These are phyloP conservation scores for Poeciliopsis turneri DNA, from an alignment of 2,797 vertebrate species.

Conservation along the genomic window DNA sequence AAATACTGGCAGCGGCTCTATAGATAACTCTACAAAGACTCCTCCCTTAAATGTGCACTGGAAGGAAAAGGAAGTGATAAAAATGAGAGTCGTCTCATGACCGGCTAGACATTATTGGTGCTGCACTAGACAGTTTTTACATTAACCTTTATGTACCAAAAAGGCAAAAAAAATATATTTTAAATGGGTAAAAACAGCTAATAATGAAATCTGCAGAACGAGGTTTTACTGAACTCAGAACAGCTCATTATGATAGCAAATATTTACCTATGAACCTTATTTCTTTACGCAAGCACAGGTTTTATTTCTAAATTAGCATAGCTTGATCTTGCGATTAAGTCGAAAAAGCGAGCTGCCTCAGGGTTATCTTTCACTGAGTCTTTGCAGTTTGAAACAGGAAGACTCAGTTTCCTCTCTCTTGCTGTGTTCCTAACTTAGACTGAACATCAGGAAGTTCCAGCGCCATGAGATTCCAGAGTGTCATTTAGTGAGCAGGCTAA, in stretches of 20 bases:
- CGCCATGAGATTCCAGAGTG: slow-evolving; percentile 59
- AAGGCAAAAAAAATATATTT: neutral
- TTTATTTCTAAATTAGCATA: slow-evolving; percentile 1
- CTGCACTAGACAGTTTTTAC: slow-evolving; percentile 21
- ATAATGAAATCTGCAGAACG: neutral
- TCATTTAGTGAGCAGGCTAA: slow-evolving; percentile 56
- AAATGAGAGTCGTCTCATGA: slow-evolving; percentile 34
- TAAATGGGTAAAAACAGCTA: neutral
- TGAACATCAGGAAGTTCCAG: slow-evolving; percentile 68
- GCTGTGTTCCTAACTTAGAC: slow-evolving; percentile 56
- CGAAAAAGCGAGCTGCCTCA: neutral
- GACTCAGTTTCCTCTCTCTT: slow-evolving; percentile 68
- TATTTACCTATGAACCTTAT: slow-evolving; percentile 1
- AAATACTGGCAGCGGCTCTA: slow-evolving; percentile 22
- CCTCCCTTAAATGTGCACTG: slow-evolving; percentile 7
- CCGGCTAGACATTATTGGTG: slow-evolving; percentile 31
- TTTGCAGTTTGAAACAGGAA: slow-evolving; percentile 72
- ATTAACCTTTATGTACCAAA: neutral
- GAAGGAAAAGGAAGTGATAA: slow-evolving; percentile 61
- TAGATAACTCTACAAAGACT: slow-evolving; percentile 32
- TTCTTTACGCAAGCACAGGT: neutral
- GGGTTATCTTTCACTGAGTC: slow-evolving; percentile 21
- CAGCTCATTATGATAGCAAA: neutral
- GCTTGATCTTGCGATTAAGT: neutral
- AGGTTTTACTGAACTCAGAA: neutral